Evolutionary conservation across 2,888 invertebrate species (phyloP).

Genomic region (Spodoptera exigua): DNA sequence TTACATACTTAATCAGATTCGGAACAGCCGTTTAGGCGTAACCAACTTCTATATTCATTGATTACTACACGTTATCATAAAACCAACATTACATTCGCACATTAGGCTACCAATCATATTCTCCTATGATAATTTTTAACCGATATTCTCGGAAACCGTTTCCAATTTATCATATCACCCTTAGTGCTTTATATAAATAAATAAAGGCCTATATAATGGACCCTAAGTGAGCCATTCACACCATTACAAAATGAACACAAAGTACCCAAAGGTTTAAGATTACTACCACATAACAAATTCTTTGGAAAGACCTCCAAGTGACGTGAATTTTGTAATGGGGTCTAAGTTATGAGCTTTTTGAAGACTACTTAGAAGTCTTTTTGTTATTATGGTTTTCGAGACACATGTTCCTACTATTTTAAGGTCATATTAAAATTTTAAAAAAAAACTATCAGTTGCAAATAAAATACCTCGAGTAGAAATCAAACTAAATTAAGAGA

Average conservation of each 20-base stretch:
- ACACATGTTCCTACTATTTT: too few relatives aligned
- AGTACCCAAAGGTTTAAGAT: slow-evolving; percentile 34
- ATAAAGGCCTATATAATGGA: slow-evolving; percentile 24
- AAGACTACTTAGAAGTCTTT: neutral
- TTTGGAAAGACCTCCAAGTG: slow-evolving; percentile 33
- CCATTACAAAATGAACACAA: slow-evolving; percentile 34
- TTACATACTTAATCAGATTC: too few relatives aligned
- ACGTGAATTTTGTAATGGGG: slow-evolving; percentile 20
- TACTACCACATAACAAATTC: slow-evolving; percentile 53
- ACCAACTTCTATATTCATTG: too few relatives aligned
- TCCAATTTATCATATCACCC: slow-evolving; percentile 34
- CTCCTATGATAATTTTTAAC: slow-evolving; percentile 22
- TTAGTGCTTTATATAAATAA: slow-evolving; percentile 45
- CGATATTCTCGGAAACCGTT: slow-evolving; percentile 28
- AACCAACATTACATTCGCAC: too few relatives aligned
- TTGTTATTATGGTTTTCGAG: neutral
- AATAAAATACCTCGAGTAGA: too few relatives aligned
- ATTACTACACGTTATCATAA: too few relatives aligned
- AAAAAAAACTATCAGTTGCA: too few relatives aligned
- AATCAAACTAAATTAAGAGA: too few relatives aligned
- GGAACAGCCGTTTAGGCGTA: too few relatives aligned
- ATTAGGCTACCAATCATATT: slow-evolving; percentile 2
- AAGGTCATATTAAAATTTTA: too few relatives aligned
- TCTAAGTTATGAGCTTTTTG: slow-evolving; percentile 30
- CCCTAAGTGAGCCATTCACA: slow-evolving; percentile 43